A percentile compares a stretch with the other conserved stretches of the same genome.
Evolutionary conservation across 2,797 vertebrate genomes (phyloP).

Genomic region (Euthynnus affinis): DNA sequence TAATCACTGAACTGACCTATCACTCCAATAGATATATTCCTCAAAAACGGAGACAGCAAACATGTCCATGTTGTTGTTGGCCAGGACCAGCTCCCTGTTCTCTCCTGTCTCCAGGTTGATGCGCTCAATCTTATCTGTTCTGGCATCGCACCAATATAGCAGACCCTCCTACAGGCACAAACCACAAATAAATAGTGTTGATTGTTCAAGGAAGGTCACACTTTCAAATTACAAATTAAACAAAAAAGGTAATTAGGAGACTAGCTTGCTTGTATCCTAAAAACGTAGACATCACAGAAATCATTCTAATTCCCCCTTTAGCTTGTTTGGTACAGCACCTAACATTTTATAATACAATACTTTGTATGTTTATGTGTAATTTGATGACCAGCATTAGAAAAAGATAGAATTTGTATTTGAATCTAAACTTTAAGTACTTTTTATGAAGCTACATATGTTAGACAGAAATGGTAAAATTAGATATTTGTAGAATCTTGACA

Average conservation of each 20-base stretch:
- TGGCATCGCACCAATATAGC: conserved; percentile 97
- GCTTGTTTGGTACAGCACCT: no score
- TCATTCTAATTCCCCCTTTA: not conserved
- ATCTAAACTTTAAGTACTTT: not conserved
- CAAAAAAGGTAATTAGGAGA: not conserved
- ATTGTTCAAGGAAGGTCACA: not conserved
- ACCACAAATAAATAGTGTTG: not conserved
- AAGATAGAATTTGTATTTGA: not conserved
- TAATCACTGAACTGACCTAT: conserved; percentile 84
- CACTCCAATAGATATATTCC: conserved; percentile 98
- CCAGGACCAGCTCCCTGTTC: conserved; percentile 93
- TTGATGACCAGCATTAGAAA: not conserved
- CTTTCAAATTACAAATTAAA: not conserved
- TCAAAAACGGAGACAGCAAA: conserved; percentile 97
- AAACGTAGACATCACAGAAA: not conserved
- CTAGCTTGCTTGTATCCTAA: not conserved
- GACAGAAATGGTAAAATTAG: not conserved
- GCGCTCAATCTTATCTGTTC: conserved; percentile 96
- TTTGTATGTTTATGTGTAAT: not conserved
- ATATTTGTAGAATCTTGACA: not conserved
- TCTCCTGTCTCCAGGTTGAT: conserved; percentile 96
- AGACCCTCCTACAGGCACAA: conserved; percentile 87
- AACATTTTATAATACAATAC: not conserved
- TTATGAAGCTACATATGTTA: not conserved
- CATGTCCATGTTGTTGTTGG: conserved; percentile 99